Conservation (phyloP, 2,797 vertebrate genomes). For the Gallinago stenura region DNA sequence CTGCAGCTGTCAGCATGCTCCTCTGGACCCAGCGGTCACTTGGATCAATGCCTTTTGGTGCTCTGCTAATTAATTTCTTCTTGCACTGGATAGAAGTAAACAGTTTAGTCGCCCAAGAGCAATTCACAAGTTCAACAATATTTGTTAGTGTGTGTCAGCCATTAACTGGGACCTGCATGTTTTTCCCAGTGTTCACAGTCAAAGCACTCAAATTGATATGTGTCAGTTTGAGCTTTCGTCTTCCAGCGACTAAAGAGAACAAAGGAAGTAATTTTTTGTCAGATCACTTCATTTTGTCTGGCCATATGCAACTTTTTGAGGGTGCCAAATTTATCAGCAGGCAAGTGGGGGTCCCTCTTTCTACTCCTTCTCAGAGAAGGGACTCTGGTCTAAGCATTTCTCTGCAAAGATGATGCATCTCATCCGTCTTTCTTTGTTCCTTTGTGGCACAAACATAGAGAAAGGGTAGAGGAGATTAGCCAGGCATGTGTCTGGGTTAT, state of each 20-base stretch:
- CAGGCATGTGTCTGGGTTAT: neutral
- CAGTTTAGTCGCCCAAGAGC: neutral
- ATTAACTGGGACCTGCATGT: neutral
- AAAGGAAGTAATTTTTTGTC: neutral
- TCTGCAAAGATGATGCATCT: neutral
- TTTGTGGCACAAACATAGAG: neutral
- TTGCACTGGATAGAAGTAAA: neutral
- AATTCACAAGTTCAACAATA: neutral
- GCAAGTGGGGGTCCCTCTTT: neutral
- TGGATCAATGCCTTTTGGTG: neutral
- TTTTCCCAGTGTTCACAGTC: neutral
- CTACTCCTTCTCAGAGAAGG: neutral
- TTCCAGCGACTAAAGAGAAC: neutral
- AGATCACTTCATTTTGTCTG: neutral
- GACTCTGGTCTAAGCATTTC: neutral
- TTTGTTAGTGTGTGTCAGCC: neutral
- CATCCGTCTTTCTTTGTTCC: neutral
- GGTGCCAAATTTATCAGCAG: neutral
- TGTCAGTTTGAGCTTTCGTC: neutral
- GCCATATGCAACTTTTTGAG: neutral
- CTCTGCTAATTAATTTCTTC: neutral
- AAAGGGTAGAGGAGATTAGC: neutral
- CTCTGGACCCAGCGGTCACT: fast-evolving
- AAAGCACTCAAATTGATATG: neutral
- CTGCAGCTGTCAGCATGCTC: neutral